A percentile compares a stretch with the other conserved stretches of the same genome.
Evolutionary conservation across 2,113 vertebrate species (phyloP).

Genomic region (Numida meleagris): DNA sequence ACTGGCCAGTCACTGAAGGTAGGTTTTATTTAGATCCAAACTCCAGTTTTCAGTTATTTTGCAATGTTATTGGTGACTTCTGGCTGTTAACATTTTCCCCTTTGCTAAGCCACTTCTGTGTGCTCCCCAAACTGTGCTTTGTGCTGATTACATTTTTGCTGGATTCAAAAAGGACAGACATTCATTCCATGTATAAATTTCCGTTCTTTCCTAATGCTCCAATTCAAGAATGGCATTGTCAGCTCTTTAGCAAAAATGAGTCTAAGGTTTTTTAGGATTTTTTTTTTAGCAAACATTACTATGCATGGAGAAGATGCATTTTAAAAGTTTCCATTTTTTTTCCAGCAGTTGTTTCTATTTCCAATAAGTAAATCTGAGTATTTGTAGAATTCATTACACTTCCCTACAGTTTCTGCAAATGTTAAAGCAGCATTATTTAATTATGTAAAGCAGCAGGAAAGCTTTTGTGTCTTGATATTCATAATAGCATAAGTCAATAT

Average conservation of each 20-base stretch:
- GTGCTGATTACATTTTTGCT: neutral
- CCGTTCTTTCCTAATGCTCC: neutral
- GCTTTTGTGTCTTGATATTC: slow-evolving; percentile 14
- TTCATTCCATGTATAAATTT: neutral
- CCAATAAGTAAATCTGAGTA: neutral
- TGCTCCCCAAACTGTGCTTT: neutral
- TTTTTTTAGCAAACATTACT: neutral
- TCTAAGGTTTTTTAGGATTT: neutral
- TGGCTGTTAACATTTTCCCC: neutral
- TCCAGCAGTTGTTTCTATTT: neutral
- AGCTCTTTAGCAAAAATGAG: neutral
- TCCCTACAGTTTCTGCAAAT: slow-evolving; percentile 47
- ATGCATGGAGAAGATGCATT: neutral
- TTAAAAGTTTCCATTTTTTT: neutral
- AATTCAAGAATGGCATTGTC: neutral
- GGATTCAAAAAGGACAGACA: neutral
- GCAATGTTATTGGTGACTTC: neutral
- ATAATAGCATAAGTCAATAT: slow-evolving; percentile 51
- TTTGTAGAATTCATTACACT: slow-evolving; percentile 47
- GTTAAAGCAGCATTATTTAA: slow-evolving; percentile 43
- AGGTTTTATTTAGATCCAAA: neutral
- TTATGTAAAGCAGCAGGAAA: slow-evolving; percentile 56
- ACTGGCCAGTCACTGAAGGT: neutral
- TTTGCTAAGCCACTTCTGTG: neutral
- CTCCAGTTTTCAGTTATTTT: neutral